A percentile compares a stretch with the other conserved stretches of the same genome.
Evolutionary conservation across 2,797 vertebrate species (phyloP).

Genomic region (Cichlasoma orientale): DNA sequence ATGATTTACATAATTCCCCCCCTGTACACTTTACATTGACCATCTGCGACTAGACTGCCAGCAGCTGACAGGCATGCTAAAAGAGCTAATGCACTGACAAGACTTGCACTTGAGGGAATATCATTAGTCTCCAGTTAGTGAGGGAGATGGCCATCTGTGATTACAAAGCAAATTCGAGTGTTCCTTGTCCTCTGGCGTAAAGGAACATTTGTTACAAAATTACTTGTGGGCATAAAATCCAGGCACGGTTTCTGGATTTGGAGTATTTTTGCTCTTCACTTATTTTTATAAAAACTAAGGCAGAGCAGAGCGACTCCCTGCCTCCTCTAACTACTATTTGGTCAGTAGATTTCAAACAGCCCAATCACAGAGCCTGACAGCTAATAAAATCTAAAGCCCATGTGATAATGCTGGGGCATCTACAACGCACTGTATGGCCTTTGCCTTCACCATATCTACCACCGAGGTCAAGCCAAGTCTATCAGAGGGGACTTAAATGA

Average conservation of each 20-base stretch:
- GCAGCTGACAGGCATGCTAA: conserved; percentile 14
- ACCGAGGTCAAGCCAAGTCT: conserved; percentile 27
- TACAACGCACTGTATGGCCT: conserved; percentile 1
- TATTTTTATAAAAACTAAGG: neutral
- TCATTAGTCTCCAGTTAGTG: conserved; percentile 23
- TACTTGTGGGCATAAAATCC: neutral
- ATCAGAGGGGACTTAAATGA: conserved; percentile 49
- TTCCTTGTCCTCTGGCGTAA: conserved; percentile 9
- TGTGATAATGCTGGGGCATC: neutral
- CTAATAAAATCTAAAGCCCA: neutral
- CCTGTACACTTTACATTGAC: conserved; percentile 22
- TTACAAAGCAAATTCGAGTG: conserved; percentile 10
- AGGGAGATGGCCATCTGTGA: conserved; percentile 46
- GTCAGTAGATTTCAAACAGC: neutral
- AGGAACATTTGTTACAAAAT: conserved; percentile 22
- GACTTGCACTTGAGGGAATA: conserved; percentile 40
- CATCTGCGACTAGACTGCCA: conserved; percentile 48
- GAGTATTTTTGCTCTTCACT: neutral
- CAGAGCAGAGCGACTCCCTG: neutral
- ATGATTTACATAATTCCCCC: conserved; percentile 23
- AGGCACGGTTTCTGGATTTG: neutral
- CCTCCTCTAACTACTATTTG: neutral
- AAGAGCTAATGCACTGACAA: conserved; percentile 22
- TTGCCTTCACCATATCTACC: conserved; percentile 6
- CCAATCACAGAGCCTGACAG: neutral